Base-by-base conservation (phyloP, 30 jellyfish, hydroid and myxozoan species). In the Aurelia sp. region DNA sequence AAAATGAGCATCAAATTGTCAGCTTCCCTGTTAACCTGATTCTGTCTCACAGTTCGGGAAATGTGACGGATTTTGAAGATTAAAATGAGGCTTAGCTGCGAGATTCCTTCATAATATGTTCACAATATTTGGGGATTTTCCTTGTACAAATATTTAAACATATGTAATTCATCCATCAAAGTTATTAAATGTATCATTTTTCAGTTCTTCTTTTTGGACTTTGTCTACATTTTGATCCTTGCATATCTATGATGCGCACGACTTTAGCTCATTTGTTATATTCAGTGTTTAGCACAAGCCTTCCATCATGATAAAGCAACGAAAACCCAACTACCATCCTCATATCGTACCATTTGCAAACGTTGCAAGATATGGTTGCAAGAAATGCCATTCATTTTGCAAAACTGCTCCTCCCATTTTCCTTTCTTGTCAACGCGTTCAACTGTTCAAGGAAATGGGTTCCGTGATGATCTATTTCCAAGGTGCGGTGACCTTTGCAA, bases 11-110 rank as follows among this genome's bases (percentile, higher is more conserved):
- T 9, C 15, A n/a, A 20, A 16, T 4, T 74, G 85, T 48, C 85
- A 74, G 72, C 73, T 13, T 20, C 74, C 74, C 62, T 37, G 85
- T 74, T 40, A 23, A 12, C 57, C 52, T 55, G 88, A 78, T 37
- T 78, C 66, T 73, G 71, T 74, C 15, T 62, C 89, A 70, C 89
- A 78, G 89, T 78, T 16, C 66, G 79, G 89, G 89, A 78, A 78
- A 78, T 78, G 79, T 63, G 89, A 64, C 79, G 59, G 89, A 78
- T 62, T 78, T 57, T 19, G 12, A 21, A 62, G 89, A 63, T 61
- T 78, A 53, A 78, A 13, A 3, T 6, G 58, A 12, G 89, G 79
- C 79, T 78, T 78, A 78, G 5, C 86, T 58, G 40, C 55, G 10
- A 44, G 55, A 44, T 44, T 44, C 55, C 8, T 44, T 44, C 15